These are phyloP conservation scores for Chymomyza procnemis DNA, from an alignment of 2,888 invertebrate species.

Conservation along the genomic window DNA sequence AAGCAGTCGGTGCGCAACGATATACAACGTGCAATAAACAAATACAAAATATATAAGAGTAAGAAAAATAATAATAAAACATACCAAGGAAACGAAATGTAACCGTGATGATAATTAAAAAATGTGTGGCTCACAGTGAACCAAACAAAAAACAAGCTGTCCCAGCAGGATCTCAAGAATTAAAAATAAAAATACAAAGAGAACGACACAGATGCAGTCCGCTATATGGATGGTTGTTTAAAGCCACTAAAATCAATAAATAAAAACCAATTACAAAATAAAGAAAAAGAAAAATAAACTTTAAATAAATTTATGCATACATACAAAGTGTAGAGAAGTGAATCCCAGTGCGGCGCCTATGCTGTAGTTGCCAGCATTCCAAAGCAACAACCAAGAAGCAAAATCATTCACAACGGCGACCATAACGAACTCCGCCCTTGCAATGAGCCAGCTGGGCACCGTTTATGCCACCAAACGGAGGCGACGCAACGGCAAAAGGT, in stretches of 20 bases:
- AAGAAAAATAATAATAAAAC: slow-evolving; percentile 17
- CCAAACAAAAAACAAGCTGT: slow-evolving; percentile 26
- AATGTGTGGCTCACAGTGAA: slow-evolving; percentile 26
- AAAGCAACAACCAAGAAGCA: slow-evolving; percentile 24
- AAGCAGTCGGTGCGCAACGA: background rate
- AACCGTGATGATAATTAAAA: slow-evolving; percentile 58
- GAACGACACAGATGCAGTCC: slow-evolving; percentile 39
- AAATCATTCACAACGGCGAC: slow-evolving; percentile 77
- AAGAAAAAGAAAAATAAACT: slow-evolving; percentile 8
- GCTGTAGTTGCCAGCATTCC: slow-evolving; percentile 2
- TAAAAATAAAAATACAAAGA: slow-evolving; percentile 27
- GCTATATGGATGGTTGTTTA: slow-evolving; percentile 31
- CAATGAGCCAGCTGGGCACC: slow-evolving; percentile 94
- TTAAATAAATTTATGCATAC: background rate
- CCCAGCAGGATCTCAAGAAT: slow-evolving; percentile 45
- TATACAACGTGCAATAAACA: slow-evolving; percentile 54
- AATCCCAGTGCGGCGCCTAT: background rate
- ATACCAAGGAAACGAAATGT: slow-evolving; percentile 43
- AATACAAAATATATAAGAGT: slow-evolving; percentile 19
- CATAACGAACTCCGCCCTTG: slow-evolving; percentile 78
- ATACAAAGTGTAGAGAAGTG: slow-evolving; percentile 8
- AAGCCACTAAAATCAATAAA: slow-evolving; percentile 49
- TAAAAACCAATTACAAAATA: slow-evolving; percentile 46
- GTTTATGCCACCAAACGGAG: slow-evolving; percentile 98
- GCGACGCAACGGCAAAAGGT: slow-evolving; percentile 98